Conservation (phyloP, 2,113 vertebrate species). For the Platichthys flesus region DNA sequence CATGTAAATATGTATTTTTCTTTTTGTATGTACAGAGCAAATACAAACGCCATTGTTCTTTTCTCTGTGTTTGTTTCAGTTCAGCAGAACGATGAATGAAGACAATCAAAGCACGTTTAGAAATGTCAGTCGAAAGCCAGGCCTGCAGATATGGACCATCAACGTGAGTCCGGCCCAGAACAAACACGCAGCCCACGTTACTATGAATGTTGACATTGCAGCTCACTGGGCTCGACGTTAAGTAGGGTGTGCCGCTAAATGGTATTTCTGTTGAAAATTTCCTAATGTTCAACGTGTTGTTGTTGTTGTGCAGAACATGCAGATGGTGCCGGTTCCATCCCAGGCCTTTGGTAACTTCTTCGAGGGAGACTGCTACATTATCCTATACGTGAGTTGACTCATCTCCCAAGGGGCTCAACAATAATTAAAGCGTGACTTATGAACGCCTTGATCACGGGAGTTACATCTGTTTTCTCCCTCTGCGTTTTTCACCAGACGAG, state of each 20-base stretch:
- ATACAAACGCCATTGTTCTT: not conserved
- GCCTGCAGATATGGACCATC: slow-evolving; percentile 93
- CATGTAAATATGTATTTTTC: not conserved
- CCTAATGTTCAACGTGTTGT: not conserved
- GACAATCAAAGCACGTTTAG: slow-evolving; percentile 62
- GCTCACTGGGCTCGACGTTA: not conserved
- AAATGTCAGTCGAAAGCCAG: slow-evolving; percentile 80
- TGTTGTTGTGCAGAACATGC: slow-evolving; percentile 84
- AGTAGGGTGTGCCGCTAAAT: not conserved
- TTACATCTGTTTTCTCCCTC: not conserved
- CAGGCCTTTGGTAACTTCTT: slow-evolving; percentile 89
- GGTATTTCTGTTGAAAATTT: not conserved
- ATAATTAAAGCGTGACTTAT: not conserved
- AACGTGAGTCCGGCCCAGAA: slow-evolving; percentile 83
- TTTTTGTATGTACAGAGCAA: not conserved
- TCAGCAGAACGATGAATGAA: slow-evolving; percentile 83
- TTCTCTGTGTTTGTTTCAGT: slow-evolving; percentile 65
- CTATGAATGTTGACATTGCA: not conserved
- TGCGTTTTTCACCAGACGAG: slow-evolving; percentile 71
- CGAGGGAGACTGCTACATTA: slow-evolving; percentile 91
- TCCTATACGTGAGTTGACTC: slow-evolving; percentile 85
- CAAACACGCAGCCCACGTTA: not conserved
- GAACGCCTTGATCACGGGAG: not conserved
- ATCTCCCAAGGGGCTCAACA: slow-evolving; percentile 17
- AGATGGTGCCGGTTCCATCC: slow-evolving; percentile 86